These are phyloP conservation scores for Chlorops oryzae DNA, from an alignment of 1,140 invertebrate species.

Conservation along the genomic window DNA sequence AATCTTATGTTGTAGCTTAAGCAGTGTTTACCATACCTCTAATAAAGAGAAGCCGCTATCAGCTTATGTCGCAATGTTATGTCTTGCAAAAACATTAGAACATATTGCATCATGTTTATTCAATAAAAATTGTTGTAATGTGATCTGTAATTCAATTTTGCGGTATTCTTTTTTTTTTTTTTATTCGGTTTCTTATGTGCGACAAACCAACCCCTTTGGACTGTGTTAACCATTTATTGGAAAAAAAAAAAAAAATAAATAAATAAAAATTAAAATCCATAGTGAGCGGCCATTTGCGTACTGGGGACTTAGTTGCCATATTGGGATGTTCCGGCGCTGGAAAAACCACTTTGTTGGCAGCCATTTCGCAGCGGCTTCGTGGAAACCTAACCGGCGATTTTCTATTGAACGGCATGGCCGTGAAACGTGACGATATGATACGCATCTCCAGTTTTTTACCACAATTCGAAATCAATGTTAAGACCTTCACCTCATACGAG, in stretches of 20 bases:
- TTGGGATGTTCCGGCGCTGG: constrained; percentile 62
- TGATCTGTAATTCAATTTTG: no score
- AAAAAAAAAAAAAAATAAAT: constrained; percentile 30
- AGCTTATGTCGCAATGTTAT: no score
- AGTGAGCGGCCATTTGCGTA: constrained; percentile 54
- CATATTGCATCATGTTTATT: no score
- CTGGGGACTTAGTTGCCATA: constrained; percentile 54
- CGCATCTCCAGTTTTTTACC: constrained; percentile 68
- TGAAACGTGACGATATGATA: constrained; percentile 57
- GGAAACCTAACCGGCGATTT: constrained; percentile 57
- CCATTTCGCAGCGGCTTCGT: constrained; percentile 60
- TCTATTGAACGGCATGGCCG: constrained; percentile 59
- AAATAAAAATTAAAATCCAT: constrained; percentile 33
- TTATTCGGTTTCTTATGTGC: no score
- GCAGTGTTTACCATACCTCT: no score
- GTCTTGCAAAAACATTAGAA: no score
- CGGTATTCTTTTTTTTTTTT: no score
- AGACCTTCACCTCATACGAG: constrained; percentile 63
- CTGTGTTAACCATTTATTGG: no score
- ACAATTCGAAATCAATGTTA: constrained; percentile 63
- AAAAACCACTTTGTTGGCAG: constrained; percentile 64
- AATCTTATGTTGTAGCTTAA: no score
- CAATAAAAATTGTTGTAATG: no score
- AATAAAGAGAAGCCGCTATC: no score
- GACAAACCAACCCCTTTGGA: no score